Percentiles rank a stretch among this genome's conserved stretches.
phyloP scores from a whole-genome alignment of 2,888 invertebrate genomes.

The Litoditis marina region DNA sequence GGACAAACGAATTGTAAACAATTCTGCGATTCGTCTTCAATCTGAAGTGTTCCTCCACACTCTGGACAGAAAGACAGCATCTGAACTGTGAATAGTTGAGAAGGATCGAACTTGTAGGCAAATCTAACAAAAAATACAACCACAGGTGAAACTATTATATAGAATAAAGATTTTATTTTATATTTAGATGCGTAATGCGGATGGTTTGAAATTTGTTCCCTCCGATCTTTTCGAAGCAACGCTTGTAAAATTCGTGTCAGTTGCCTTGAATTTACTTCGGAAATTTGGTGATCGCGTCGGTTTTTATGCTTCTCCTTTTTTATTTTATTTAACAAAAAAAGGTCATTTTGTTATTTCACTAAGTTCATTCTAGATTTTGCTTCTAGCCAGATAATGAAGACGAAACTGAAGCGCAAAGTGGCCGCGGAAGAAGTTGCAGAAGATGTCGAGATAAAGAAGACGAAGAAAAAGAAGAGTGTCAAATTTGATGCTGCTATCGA shows the following conservation, averaged over 20 bases:
- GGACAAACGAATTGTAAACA: slow-evolving; percentile 51
- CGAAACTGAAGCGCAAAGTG: not conserved
- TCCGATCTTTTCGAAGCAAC: too few species aligned
- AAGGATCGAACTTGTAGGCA: too few species aligned
- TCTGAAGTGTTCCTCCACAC: slow-evolving; percentile 52
- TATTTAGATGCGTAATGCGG: too few species aligned
- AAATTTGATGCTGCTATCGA: not conserved
- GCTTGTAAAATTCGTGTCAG: too few species aligned
- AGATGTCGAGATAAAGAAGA: not conserved
- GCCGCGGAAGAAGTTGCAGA: not conserved
- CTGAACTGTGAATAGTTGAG: not conserved
- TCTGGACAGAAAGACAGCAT: slow-evolving; percentile 59
- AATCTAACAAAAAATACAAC: too few species aligned
- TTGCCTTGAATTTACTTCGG: too few species aligned
- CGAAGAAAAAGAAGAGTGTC: slow-evolving; percentile 1
- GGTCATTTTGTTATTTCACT: too few species aligned
- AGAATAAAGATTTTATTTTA: not conserved
- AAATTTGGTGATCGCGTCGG: too few species aligned
- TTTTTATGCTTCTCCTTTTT: too few species aligned
- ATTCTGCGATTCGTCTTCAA: slow-evolving; percentile 39
- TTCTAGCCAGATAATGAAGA: not conserved
- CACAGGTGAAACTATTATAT: not conserved
- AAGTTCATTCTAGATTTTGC: too few species aligned
- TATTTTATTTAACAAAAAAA: too few species aligned
- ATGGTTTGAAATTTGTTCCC: too few species aligned